A percentile compares a stretch with the other conserved stretches of the same genome.
phyloP scores from a whole-genome alignment of 64 coral and sea anemone genomes.

The Pocillopora verrucosa region DNA sequence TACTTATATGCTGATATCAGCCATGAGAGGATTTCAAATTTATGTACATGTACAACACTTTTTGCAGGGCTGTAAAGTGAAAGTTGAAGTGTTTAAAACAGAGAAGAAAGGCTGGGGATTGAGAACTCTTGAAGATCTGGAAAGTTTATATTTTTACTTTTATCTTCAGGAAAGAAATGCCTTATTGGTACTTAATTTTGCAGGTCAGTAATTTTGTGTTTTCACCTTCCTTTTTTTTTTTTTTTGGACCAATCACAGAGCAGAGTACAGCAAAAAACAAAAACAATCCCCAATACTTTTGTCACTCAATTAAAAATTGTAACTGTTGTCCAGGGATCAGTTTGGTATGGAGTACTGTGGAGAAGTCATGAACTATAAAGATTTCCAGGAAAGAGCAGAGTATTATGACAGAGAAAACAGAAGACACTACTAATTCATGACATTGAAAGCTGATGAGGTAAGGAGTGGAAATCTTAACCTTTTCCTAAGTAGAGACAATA shows the following conservation, averaged over 20 bases:
- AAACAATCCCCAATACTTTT: too few relatives aligned
- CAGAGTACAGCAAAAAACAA: too few relatives aligned
- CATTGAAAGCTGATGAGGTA: constrained; percentile 94
- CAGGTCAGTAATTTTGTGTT: too few relatives aligned
- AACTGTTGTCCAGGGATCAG: constrained; percentile 69
- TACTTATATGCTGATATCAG: too few relatives aligned
- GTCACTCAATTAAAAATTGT: too few relatives aligned
- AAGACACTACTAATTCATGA: constrained; percentile 98
- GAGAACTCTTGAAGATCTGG: constrained; percentile 80
- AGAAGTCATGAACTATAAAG: constrained; percentile 95
- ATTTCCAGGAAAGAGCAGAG: constrained; percentile 92
- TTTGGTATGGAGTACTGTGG: constrained; percentile 99
- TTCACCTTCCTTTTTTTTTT: too few relatives aligned
- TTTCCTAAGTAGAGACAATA: too few relatives aligned
- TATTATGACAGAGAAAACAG: constrained; percentile 91
- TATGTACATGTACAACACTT: too few relatives aligned
- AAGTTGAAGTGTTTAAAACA: constrained; percentile 94
- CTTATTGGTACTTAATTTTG: not conserved
- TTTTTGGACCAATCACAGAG: too few relatives aligned
- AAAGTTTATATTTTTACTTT: constrained; percentile 35
- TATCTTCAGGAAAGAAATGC: not conserved
- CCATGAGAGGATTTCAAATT: too few relatives aligned
- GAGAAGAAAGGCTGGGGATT: constrained; percentile 99
- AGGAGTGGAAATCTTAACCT: not conserved
- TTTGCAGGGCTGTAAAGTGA: too few relatives aligned